Evolutionary conservation across 2,113 vertebrate genomes (phyloP), one percentile per base, ranked within the genome.

Genomic region (Carollia perspicillata): DNA sequence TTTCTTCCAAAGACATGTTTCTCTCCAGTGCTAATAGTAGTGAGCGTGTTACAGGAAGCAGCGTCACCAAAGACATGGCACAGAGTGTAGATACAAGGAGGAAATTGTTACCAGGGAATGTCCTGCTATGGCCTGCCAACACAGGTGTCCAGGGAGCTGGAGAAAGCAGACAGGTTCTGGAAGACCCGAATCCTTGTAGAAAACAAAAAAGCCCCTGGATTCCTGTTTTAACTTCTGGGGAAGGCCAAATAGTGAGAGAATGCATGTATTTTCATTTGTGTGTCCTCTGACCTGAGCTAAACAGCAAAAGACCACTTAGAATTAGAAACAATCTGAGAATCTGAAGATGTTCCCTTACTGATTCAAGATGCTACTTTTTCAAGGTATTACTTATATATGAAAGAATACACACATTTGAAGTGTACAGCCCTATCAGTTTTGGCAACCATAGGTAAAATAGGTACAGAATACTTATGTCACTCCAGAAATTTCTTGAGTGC

Each of bases 351-450:
- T 51, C 28, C 79, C n/a, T 96, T 47, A 26, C 13, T 92, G 69
- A 68, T 44, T 72, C 72, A 23, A 96, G 78, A 84, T 79, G 80
- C 75, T 55, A 96, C 89, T 94, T 97, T 97, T 94, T n/a, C n/a
- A 65, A 65, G 11, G 5, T 47, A 47, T 42, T 58, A 16, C 66
- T 84, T 88, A 17, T 7, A 49, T 49, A 4, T 33, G 30, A 26
- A n/a, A 51, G 12, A 51, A 30, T 12, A 23, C 9, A 33, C 2
- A 49, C 12, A 87, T 49, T 78, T 49, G 55, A 58, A 72, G 13
- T 60, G 26, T 20, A 53, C 0, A 40, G 16, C 1, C 58, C 16
- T 8, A 65, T 58, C 17, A 49, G 26, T 75, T 75, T 89, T 60
- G 22, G 30, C 4, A 84, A 94, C 40, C 35, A 5, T 72, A 71